Evolutionary conservation across 2,113 vertebrate species (phyloP).

Genomic region (Syngnathus scovelli): DNA sequence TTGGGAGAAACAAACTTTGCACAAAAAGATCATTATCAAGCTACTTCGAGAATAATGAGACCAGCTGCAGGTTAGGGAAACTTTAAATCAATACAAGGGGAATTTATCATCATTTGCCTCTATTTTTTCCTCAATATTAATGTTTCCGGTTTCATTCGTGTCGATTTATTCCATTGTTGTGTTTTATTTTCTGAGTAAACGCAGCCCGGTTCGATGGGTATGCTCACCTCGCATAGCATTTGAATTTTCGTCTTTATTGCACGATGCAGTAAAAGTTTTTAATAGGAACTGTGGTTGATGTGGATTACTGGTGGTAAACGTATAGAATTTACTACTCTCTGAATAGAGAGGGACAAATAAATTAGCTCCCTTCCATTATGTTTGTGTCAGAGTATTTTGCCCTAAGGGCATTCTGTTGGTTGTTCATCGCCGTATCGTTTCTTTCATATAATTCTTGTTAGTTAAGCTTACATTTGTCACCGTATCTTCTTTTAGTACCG

Average conservation of each 20-base stretch:
- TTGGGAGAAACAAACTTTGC: constrained; percentile 5
- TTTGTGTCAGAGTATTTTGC: constrained; percentile 33
- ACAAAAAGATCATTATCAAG: constrained; percentile 3
- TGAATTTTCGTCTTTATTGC: constrained; percentile 22
- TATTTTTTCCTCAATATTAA: constrained; percentile 12
- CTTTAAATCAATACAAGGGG: constrained; percentile 12
- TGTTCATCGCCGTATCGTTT: constrained; percentile 30
- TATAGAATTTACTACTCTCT: constrained; percentile 26
- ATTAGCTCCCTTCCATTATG: constrained; percentile 19
- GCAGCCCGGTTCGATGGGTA: constrained; percentile 76
- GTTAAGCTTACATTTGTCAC: constrained; percentile 35
- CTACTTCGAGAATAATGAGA: constrained; percentile 1
- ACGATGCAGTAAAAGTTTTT: constrained; percentile 15
- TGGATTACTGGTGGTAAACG: constrained; percentile 14
- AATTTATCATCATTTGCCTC: background rate
- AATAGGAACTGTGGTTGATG: background rate
- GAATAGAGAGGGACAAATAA: constrained; percentile 32
- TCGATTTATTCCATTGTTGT: constrained; percentile 58
- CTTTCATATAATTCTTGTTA: constrained; percentile 5
- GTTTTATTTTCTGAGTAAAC: constrained; percentile 63
- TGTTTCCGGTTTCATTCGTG: constrained; percentile 31
- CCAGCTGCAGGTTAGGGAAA: background rate
- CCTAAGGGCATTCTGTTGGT: constrained; percentile 30
- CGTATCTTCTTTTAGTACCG: constrained; percentile 18
- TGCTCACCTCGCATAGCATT: constrained; percentile 59